Evolutionary conservation across 1,140 invertebrate species (phyloP).

Genomic region (Drosophila pachea): DNA sequence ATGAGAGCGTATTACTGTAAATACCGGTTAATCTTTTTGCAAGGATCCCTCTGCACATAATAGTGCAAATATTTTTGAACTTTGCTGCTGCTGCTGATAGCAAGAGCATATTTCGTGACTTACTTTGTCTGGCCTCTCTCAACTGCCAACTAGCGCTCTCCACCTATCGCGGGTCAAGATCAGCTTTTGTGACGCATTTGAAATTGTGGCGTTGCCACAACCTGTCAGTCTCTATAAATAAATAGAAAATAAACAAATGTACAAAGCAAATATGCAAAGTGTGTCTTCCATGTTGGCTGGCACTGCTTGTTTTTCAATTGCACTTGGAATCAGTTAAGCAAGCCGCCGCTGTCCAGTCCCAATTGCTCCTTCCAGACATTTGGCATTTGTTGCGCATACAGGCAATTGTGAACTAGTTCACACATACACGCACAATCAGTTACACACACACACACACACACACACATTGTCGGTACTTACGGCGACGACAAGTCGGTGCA

Average conservation of each 20-base stretch:
- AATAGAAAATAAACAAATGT: background rate
- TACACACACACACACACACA: background rate
- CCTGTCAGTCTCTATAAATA: background rate
- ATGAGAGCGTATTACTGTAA: no score
- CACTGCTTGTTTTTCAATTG: conserved; percentile 25
- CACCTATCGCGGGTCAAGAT: background rate
- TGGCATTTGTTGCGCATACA: conserved; percentile 40
- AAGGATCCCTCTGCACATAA: background rate
- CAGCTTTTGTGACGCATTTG: background rate
- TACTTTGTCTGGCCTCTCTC: background rate
- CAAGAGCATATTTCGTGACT: no score
- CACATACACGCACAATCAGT: conserved; percentile 5
- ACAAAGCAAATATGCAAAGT: conserved; percentile 19
- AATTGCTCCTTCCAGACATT: background rate
- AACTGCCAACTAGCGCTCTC: background rate
- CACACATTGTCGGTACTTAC: background rate
- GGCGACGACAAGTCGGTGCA: background rate
- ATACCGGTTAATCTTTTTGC: no score
- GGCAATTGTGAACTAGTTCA: conserved; percentile 36
- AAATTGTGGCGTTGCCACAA: background rate
- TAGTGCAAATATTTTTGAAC: background rate
- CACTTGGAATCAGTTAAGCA: conserved; percentile 49
- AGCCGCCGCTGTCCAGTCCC: background rate
- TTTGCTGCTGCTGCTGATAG: background rate
- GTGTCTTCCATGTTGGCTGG: conserved; percentile 12